Base-by-base conservation (phyloP, 1,140 invertebrate species). In the Nomia melanderi region DNA sequence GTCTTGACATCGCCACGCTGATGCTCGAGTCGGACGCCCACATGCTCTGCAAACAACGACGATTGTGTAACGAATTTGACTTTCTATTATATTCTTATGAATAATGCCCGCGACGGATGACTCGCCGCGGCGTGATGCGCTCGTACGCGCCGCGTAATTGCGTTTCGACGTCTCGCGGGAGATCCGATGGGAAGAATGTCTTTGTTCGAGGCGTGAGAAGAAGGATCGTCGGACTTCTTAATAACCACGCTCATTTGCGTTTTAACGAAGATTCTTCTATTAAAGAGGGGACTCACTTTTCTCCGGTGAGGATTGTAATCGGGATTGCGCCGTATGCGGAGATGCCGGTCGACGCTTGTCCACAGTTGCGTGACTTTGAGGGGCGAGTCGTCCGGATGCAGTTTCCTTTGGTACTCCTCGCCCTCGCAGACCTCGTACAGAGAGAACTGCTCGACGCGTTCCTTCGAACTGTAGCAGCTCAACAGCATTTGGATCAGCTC, bases 401-500 rank as follows among this genome's bases (percentile, higher is more conserved):
- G 90, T 91, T 97, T 97, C 33, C 97, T 94, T 90, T 98, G 96
- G 91, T 96, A 97, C 88, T 97, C 96, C 77, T 95, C 93, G 71
- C 92, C 93, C 67, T 92, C 92, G 92, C 93, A 93, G 70, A 97
- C 96, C 93, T 98, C 97, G 92, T 97, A 98, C 25, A 98, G 92
- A 25, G 96, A 97, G 91, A 97, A 98, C 90, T 96, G 95, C 89
- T 97, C 96, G 1, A 97, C 95, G 53, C 95, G 94, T 88, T 98
- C 97, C 67, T 93, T 94, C 27, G 95, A 97, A 89, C 95, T 96
- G 87, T 97, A 97, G 92, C 97, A 98, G 79, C 96, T 96, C 23
- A 98, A 93, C 53, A 98, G 90, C 82, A 98, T 95, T 81, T 96
- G 95, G 70, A 98, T 95, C 66, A 98, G 92, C 92, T 98, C 97